Evolutionary conservation across 2,797 vertebrate genomes (phyloP).

Genomic region (Botia kubotai): DNA sequence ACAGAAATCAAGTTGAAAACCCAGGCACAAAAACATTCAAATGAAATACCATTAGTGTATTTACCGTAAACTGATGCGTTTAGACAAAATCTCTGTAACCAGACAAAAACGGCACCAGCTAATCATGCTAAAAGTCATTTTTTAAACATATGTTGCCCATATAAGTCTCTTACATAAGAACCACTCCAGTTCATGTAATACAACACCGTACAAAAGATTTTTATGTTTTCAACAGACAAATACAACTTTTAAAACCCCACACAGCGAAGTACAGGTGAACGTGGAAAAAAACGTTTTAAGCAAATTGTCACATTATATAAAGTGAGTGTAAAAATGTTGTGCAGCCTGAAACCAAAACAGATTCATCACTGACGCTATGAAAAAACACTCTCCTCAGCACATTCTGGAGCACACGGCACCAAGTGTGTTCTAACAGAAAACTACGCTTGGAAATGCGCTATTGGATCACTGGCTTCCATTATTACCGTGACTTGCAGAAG

Average conservation of each 20-base stretch:
- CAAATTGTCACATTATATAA: conserved; percentile 53
- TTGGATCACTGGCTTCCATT: conserved; percentile 40
- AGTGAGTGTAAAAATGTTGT: conserved; percentile 48
- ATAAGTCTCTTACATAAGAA: background rate
- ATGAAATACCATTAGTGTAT: background rate
- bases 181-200: conserved; percentile 4
- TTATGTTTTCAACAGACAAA: conserved; percentile 16
- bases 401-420: conserved; percentile 35
- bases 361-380: conserved; percentile 47
- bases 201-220: conserved; percentile 25
- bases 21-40: background rate
- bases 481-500: conserved; percentile 47
- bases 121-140: background rate
- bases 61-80: background rate
- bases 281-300: conserved; percentile 33
- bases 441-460: conserved; percentile 23
- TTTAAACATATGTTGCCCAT: background rate
- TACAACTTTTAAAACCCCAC: conserved; percentile 6
- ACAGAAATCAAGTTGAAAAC: background rate
- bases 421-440: conserved; percentile 36
- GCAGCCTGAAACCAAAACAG: conserved; percentile 40
- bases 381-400: conserved; percentile 44
- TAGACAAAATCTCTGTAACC: background rate
- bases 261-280: conserved; percentile 34
- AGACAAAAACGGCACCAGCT: background rate